A percentile compares a stretch with the other conserved stretches of the same genome.
phyloP scores from a whole-genome alignment of 53 echinoderm and acorn worm species.

The Echinometra lucunter region DNA sequence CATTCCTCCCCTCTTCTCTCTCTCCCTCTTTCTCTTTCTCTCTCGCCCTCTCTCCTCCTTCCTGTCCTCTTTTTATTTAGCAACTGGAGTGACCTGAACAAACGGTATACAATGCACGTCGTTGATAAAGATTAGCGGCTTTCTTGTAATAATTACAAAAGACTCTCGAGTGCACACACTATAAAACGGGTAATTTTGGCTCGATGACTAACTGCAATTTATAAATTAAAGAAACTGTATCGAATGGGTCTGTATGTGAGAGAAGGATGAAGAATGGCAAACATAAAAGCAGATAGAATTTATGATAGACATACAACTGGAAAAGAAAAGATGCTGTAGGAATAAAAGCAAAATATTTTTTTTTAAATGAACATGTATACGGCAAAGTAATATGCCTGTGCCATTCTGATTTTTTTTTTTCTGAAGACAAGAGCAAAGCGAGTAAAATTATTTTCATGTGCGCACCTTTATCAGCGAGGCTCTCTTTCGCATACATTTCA shows the following conservation, averaged over 20 bases:
- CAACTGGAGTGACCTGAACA: neutral
- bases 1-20: neutral
- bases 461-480: too few species aligned
- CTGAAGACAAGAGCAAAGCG: too few species aligned
- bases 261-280: neutral
- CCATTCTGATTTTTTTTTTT: too few species aligned
- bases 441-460: too few species aligned
- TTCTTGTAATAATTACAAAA: neutral
- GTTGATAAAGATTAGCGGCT: conserved; percentile 24
- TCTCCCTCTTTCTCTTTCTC: conserved; percentile 43
- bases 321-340: too few species aligned
- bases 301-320: too few species aligned
- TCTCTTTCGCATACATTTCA: too few species aligned
- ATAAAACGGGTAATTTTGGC: neutral
- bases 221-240: neutral
- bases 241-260: neutral
- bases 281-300: neutral
- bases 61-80: neutral
- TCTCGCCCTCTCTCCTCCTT: neutral
- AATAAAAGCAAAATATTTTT: too few species aligned
- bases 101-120: conserved; percentile 17
- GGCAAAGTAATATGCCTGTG: too few species aligned
- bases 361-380: too few species aligned
- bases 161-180: conserved; percentile 20
- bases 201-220: conserved; percentile 28